Conservation (phyloP, 2,113 vertebrate species). For the Hippocampus barbouri region DNA sequence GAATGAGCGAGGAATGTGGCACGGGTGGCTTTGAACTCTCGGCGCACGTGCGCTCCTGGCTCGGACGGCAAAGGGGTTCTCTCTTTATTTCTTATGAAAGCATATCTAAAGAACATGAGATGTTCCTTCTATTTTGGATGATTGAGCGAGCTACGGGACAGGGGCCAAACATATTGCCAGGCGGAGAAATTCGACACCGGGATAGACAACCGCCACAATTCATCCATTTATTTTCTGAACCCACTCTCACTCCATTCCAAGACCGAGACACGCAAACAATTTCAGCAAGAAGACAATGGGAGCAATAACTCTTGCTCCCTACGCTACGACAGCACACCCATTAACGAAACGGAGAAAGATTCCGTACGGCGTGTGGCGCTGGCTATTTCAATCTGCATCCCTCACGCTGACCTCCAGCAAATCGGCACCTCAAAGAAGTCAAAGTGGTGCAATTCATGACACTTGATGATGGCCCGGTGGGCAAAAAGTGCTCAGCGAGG, state of each 20-base stretch:
- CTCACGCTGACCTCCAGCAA: slow-evolving; percentile 52
- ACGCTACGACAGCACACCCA: slow-evolving; percentile 50
- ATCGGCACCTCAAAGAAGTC: slow-evolving; percentile 28
- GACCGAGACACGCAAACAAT: slow-evolving; percentile 29
- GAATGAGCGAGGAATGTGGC: slow-evolving; percentile 41
- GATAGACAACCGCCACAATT: no score
- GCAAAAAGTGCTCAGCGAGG: slow-evolving; percentile 40
- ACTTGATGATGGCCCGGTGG: slow-evolving; percentile 14
- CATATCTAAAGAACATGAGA: not conserved
- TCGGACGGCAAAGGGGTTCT: slow-evolving; percentile 1
- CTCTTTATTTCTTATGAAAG: not conserved
- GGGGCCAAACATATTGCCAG: no score
- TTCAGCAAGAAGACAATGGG: slow-evolving; percentile 49
- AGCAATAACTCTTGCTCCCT: slow-evolving; percentile 44
- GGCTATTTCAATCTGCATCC: slow-evolving; percentile 53
- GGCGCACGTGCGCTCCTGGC: slow-evolving; percentile 2
- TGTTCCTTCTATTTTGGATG: not conserved
- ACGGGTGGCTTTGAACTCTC: slow-evolving; percentile 45
- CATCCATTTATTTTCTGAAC: no score
- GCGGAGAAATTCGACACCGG: no score
- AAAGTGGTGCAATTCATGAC: slow-evolving; percentile 46
- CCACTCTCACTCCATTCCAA: slow-evolving; percentile 24
- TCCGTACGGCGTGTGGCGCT: slow-evolving; percentile 34
- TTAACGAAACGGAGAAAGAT: slow-evolving; percentile 59
- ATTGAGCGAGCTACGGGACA: not conserved